Evolutionary conservation across 2,888 invertebrate genomes (phyloP), one percentile per base, ranked within the genome.

Genomic region (Heliconius ismenius): DNA sequence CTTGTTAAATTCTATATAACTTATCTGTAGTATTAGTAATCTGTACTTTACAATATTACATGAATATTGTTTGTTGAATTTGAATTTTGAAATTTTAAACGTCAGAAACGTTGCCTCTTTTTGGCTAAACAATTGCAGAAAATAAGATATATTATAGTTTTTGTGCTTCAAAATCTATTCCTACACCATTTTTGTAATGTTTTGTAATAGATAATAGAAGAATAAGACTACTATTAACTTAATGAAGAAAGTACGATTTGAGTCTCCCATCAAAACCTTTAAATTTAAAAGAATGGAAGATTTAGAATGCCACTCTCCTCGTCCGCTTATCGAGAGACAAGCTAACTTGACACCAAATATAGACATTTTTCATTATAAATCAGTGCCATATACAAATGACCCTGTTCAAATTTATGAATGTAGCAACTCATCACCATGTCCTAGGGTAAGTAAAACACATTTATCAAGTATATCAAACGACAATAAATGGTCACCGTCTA

Each of bases 171-270:
- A 36, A 65, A 65, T 39, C n/a, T 65, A 13, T 24, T 21, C n/a
- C 62, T 62, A 13, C 24, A 43, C 0, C 3, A 15, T 43, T 43
- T 43, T 65, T 15, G 67, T 67, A 39, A 39, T 67, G 67, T 67
- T 39, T 1, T 24, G 7, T 39, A 24, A 24, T 39, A 70, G 13
- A 26, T 62, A 32, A 32, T 18, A 43, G 24, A 43, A 21, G 18
- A 62, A 21, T 39, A 6, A 26, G 32, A 49, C 1, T 73, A n/a
- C 13, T 49, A 24, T 43, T n/a, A 32, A 65, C 74, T 82, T 80
- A 70, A 93, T 93, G 93, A 94, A 94, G 91, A 93, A 90, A 85
- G 93, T 94, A 81, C 89, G 93, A 60, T 94, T 94, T 84, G 87
- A 89, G 81, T 86, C 89, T 75, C 89, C 89, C 73, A 63, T 77